Percentiles rank a stretch among this genome's conserved stretches.
These are phyloP conservation scores for Scomber japonicus DNA, from an alignment of 2,113 vertebrate species.

Conservation along the genomic window DNA sequence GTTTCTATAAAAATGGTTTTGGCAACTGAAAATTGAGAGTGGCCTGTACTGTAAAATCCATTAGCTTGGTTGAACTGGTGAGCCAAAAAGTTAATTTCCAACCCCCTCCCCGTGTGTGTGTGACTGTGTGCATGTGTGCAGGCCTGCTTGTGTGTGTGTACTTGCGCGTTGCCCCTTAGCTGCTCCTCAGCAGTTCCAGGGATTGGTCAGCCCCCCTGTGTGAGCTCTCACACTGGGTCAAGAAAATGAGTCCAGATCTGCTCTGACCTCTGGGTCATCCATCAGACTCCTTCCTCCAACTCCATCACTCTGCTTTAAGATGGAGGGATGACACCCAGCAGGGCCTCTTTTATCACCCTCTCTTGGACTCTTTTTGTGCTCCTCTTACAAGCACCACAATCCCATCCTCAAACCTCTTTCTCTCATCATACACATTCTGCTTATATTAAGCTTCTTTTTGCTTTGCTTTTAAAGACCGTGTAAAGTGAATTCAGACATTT, in stretches of 20 bases:
- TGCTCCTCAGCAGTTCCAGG: conserved; percentile 36
- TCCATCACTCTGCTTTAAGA: conserved; percentile 23
- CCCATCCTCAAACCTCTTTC: conserved; percentile 3
- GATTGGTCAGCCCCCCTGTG: conserved; percentile 36
- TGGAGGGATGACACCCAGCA: conserved; percentile 43
- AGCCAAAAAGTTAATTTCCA: conserved; percentile 18
- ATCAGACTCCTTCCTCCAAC: conserved; percentile 7
- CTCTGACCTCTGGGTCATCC: conserved; percentile 53
- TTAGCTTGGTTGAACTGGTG: conserved; percentile 11
- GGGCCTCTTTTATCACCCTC: conserved; percentile 41
- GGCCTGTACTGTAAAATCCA: conserved; percentile 19
- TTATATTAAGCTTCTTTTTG: conserved; percentile 9
- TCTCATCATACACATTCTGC: conserved; percentile 8
- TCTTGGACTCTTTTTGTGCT: conserved; percentile 30
- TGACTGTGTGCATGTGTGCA: conserved; percentile 5
- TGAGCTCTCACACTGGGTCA: conserved; percentile 61
- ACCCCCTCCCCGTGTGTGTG: neutral
- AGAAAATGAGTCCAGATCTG: conserved; percentile 58
- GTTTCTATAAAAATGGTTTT: neutral
- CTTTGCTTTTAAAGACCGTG: neutral
- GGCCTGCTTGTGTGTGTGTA: neutral
- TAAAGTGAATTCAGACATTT: too few relatives aligned
- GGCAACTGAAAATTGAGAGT: conserved; percentile 10
- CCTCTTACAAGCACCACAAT: conserved; percentile 9
- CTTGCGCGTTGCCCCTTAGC: neutral